Percentiles rank a stretch among this genome's conserved stretches.
Conservation (phyloP, 2,888 invertebrate species). For the Drosophila multiciliata region DNA sequence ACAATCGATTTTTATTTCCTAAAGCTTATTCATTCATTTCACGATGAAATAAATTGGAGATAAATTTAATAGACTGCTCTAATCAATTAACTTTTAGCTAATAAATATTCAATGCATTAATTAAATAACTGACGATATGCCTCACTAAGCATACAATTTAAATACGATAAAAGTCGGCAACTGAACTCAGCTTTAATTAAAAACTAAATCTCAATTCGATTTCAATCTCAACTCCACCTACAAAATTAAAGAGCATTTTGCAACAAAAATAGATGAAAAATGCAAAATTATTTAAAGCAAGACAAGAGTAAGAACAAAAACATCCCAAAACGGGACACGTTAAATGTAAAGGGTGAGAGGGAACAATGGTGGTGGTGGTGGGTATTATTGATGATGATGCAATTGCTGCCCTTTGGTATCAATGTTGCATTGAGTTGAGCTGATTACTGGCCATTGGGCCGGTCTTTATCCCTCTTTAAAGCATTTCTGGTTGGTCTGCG, state of each 20-base stretch:
- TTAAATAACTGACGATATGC: not conserved
- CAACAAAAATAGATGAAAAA: not conserved
- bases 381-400: not conserved
- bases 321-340: not conserved
- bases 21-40: not conserved
- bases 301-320: slow-evolving; percentile 2
- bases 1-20: slow-evolving; percentile 2
- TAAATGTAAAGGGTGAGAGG: not conserved
- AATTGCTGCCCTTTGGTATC: slow-evolving; percentile 24
- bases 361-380: not conserved
- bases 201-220: not conserved
- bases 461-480: slow-evolving; percentile 76
- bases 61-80: not conserved
- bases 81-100: not conserved
- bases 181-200: not conserved
- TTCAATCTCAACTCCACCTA: slow-evolving; percentile 46
- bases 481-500: slow-evolving; percentile 82
- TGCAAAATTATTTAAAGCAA: slow-evolving; percentile 5
- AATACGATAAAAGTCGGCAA: not conserved
- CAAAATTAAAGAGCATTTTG: slow-evolving; percentile 4
- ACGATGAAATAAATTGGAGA: not conserved
- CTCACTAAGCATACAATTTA: not conserved
- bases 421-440: slow-evolving; percentile 37
- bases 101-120: slow-evolving; percentile 4
- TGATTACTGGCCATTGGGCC: slow-evolving; percentile 70